Percentiles rank a stretch among this genome's conserved stretches.
Conservation (phyloP, 1,140 invertebrate species). For the Lasaia peninsularis region DNA sequence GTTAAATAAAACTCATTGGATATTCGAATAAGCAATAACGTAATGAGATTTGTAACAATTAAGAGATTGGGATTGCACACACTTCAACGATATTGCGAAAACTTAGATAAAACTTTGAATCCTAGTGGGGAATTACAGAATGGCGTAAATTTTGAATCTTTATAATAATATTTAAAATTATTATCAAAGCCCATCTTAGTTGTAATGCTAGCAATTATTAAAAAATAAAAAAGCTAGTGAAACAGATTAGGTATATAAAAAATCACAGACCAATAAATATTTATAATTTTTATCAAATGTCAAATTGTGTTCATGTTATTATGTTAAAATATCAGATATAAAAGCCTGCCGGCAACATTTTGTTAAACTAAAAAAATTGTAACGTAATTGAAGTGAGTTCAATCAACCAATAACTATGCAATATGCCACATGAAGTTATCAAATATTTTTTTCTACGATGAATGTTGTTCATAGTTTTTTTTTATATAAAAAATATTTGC, state of each 20-base stretch:
- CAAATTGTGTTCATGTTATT: too few relatives aligned
- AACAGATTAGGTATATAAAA: too few relatives aligned
- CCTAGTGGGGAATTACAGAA: too few relatives aligned
- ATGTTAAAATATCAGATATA: too few relatives aligned
- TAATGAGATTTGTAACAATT: slow-evolving; percentile 6
- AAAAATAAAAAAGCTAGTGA: too few relatives aligned
- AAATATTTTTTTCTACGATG: not conserved
- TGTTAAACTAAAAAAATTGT: not conserved
- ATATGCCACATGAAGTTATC: not conserved
- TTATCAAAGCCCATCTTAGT: too few relatives aligned
- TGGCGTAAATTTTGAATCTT: too few relatives aligned
- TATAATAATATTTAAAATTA: too few relatives aligned
- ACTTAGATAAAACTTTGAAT: not conserved
- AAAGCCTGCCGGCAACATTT: not conserved
- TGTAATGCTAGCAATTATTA: too few relatives aligned
- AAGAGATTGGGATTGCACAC: not conserved
- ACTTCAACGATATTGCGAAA: not conserved
- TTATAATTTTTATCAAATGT: too few relatives aligned
- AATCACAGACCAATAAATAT: too few relatives aligned
- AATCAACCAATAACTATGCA: not conserved
- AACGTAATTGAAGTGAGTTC: not conserved
- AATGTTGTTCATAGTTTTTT: too few relatives aligned
- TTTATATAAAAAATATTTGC: not conserved
- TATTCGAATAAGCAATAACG: slow-evolving; percentile 1
- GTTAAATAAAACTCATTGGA: slow-evolving; percentile 4